Evolutionary conservation across 2,888 invertebrate genomes (phyloP), one percentile per base, ranked within the genome.

Genomic region (Lasioglossum pauxillum): DNA sequence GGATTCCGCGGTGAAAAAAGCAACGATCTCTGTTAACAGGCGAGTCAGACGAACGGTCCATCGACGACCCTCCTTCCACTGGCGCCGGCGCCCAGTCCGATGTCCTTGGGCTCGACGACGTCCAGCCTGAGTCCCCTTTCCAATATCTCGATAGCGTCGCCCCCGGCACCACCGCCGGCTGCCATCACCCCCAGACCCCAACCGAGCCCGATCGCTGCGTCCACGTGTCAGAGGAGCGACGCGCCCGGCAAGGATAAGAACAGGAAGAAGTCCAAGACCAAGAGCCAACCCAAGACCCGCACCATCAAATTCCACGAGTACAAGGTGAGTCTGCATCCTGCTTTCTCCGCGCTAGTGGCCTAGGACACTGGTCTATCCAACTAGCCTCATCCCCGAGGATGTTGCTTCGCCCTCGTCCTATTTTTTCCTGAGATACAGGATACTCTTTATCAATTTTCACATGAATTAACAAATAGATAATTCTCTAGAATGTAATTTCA

Each of bases 221-320:
- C 94, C 96, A 31, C 97, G 96, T 71, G 98, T 97, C 84, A 98
- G 97, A 94, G 95, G 84, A 95, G 94, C 88, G 95, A 95, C 86
- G 95, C 95, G n/a, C 95, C 95, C 5, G 95, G 95, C 82, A 96
- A 95, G 91, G 98, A 98, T 95, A 98, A 97, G 95, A 98, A 97
- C 94, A 95, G 97, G 93, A 98, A 98, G 95, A 98, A 98, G 94
- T 97, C 97, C 35, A 98, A 98, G 95, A 97, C 97, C 67, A 98
- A 98, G 95, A 97, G 97, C 41, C 96, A 97, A 82, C 97, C 98
- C 1, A 98, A 98, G 95, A 96, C 98, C 35, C 97, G 98, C 91
- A 98, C 98, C 80, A 99, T 99, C 93, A 99, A 99, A 96, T 99
- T 99, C 95, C 99, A 99, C 95, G 99, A 99, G 95, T 98, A 98